These are phyloP conservation scores for Actias luna DNA, from an alignment of 2,888 invertebrate species.

Conservation along the genomic window DNA sequence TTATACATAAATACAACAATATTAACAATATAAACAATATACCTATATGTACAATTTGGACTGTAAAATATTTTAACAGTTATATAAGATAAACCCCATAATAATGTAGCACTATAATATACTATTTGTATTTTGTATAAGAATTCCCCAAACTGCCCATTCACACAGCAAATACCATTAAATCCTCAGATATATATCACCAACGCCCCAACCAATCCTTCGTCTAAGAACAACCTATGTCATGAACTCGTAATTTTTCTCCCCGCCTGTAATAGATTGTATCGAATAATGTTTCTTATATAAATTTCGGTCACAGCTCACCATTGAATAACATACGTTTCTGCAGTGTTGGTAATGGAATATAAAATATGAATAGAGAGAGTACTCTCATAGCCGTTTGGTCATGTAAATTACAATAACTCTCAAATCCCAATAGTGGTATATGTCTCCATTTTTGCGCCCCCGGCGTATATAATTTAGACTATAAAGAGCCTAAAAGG, in stretches of 20 bases:
- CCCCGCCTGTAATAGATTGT: constrained; percentile 48
- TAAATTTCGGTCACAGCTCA: constrained; percentile 41
- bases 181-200: constrained; percentile 31
- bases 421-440: constrained; percentile 65
- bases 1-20: too few relatives aligned
- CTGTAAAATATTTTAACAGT: too few relatives aligned
- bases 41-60: too few relatives aligned
- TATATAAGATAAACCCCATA: too few relatives aligned
- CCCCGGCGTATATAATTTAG: constrained; percentile 76
- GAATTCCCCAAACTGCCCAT: constrained; percentile 20
- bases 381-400: constrained; percentile 45
- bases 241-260: constrained; percentile 58
- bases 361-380: constrained; percentile 68
- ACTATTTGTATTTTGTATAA: constrained; percentile 20
- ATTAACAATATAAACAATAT: too few relatives aligned
- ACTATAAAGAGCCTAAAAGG: constrained; percentile 70
- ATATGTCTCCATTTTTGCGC: constrained; percentile 76
- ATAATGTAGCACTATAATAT: constrained; percentile 41
- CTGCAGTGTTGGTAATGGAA: constrained; percentile 48
- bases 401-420: constrained; percentile 63
- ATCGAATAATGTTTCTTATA: constrained; percentile 43
- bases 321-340: constrained; percentile 57
- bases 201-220: constrained; percentile 25
- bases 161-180: constrained; percentile 28
- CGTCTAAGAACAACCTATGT: constrained; percentile 46